A percentile compares a stretch with the other conserved stretches of the same genome.
These are phyloP conservation scores for Ficedula albicollis DNA, from an alignment of 2,797 vertebrate species.

Conservation along the genomic window DNA sequence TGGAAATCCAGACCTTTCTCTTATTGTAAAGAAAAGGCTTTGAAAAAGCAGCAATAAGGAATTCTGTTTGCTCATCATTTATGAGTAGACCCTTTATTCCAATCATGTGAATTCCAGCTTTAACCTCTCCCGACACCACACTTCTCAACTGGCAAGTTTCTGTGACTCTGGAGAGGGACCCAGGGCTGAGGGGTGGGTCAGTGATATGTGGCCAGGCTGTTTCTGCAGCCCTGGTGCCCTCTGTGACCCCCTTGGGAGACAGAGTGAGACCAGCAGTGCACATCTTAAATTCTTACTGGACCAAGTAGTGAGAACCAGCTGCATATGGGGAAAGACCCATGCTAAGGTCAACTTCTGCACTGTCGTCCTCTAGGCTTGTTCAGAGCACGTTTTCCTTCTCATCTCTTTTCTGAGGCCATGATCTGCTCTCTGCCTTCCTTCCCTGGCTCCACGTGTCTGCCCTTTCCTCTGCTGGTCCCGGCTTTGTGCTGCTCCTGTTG, in stretches of 20 bases:
- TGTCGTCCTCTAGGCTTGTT: not conserved
- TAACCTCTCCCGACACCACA: not conserved
- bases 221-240: not conserved
- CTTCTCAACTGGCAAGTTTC: rapidly evolving
- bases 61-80: not conserved
- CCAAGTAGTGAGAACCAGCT: not conserved
- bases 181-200: not conserved
- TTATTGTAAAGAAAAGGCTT: not conserved
- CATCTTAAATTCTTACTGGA: not conserved
- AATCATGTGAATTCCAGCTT: not conserved
- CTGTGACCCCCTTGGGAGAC: not conserved
- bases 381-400: not conserved
- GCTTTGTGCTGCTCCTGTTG: not conserved
- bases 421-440: not conserved
- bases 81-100: not conserved
- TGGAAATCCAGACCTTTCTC: not conserved
- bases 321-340: not conserved
- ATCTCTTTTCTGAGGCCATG: not conserved
- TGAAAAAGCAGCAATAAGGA: not conserved
- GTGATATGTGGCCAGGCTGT: rapidly evolving
- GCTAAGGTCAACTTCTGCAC: not conserved
- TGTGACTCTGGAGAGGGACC: not conserved
- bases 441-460: not conserved
- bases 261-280: not conserved
- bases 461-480: not conserved